Evolutionary conservation across 30 jellyfish, hydroid and myxozoan genomes (phyloP).

Genomic region (Chrysaora quinquecirrha): DNA sequence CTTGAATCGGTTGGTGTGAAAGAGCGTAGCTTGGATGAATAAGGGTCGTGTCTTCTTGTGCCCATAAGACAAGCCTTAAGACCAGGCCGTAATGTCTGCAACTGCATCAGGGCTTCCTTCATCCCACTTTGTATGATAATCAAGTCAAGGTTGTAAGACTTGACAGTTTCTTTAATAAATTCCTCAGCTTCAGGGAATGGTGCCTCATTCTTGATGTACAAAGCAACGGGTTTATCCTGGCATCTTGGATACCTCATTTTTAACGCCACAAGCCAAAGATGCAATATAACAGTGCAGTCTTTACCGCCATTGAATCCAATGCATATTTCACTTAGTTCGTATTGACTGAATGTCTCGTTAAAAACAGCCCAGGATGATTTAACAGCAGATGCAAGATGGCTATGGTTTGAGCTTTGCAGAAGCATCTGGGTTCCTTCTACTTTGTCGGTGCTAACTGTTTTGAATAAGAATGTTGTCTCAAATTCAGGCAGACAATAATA

Average conservation of each 20-base stretch:
- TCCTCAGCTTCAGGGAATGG: constrained; percentile 91
- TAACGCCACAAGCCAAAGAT: constrained; percentile 78
- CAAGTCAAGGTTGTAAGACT: constrained; percentile 60
- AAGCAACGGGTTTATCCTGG: constrained; percentile 55
- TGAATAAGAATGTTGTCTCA: neutral
- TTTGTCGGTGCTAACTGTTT: constrained; percentile 39
- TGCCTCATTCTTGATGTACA: constrained; percentile 74
- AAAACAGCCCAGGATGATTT: constrained; percentile 91
- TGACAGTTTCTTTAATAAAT: constrained; percentile 71
- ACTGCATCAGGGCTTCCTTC: constrained; percentile 78
- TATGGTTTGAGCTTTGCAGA: constrained; percentile 49
- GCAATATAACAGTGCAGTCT: constrained; percentile 95
- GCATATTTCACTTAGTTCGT: constrained; percentile 81
- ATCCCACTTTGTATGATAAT: constrained; percentile 70
- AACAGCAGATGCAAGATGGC: constrained; percentile 74
- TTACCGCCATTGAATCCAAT: constrained; percentile 98
- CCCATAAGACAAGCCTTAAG: constrained; percentile 96
- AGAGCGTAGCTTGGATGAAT: constrained; percentile 75
- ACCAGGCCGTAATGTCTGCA: constrained; percentile 64
- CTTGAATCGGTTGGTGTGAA: constrained; percentile 87
- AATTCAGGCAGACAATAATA: neutral
- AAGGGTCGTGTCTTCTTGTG: constrained; percentile 97
- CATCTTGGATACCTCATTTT: constrained; percentile 59
- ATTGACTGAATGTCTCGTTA: constrained; percentile 61
- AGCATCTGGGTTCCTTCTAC: constrained; percentile 39